Evolutionary conservation across 2,113 vertebrate species (phyloP).

Genomic region (Chloropsis hardwickii): DNA sequence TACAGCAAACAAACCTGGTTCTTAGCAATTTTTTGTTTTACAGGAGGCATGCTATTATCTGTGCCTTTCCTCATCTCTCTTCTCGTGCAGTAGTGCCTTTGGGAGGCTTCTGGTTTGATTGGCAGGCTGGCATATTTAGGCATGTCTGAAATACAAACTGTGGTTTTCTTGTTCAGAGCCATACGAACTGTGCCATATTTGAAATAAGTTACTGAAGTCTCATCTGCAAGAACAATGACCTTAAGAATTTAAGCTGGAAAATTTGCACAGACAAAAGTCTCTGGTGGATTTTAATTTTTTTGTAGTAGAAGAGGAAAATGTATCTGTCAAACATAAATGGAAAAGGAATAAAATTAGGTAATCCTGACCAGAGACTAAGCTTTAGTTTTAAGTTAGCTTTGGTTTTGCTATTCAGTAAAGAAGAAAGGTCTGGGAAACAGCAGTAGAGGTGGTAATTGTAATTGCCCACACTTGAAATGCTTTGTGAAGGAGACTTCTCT

Average conservation of each 20-base stretch:
- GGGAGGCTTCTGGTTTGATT: conserved; percentile 8
- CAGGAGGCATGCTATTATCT: neutral
- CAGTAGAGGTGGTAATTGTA: neutral
- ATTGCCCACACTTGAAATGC: neutral
- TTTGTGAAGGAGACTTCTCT: neutral
- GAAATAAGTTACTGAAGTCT: neutral
- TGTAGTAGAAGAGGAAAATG: neutral
- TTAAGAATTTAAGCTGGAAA: neutral
- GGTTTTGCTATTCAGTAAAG: neutral
- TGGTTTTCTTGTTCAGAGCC: neutral
- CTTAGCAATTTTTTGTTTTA: neutral
- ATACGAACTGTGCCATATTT: neutral
- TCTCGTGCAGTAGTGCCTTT: neutral
- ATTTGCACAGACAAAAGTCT: neutral
- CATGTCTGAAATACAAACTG: neutral
- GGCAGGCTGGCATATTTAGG: neutral
- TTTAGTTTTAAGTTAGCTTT: neutral
- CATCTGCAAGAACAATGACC: neutral
- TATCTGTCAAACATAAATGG: neutral
- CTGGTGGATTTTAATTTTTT: neutral
- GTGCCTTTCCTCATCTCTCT: neutral
- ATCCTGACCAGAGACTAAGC: neutral
- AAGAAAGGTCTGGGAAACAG: neutral
- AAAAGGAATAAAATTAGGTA: neutral
- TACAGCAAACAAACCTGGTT: neutral